These are phyloP conservation scores for Protomyctophum bolini DNA, from an alignment of 2,113 vertebrate genomes.

Conservation along the genomic window DNA sequence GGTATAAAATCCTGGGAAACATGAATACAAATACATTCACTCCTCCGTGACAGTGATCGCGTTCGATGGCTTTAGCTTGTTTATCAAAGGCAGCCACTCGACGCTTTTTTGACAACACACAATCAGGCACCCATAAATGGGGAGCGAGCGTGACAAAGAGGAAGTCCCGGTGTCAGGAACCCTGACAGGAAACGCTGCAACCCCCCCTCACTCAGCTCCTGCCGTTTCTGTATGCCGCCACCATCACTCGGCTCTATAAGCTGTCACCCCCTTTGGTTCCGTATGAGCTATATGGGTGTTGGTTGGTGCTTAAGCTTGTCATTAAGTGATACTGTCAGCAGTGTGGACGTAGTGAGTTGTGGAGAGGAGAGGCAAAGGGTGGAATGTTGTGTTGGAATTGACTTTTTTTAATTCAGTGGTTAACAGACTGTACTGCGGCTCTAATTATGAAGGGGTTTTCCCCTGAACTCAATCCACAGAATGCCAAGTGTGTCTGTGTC, in stretches of 20 bases:
- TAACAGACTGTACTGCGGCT: not conserved
- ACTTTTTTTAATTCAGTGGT: no score
- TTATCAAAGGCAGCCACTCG: not conserved
- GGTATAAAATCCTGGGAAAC: not conserved
- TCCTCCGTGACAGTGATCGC: not conserved
- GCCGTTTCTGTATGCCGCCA: conserved; percentile 6
- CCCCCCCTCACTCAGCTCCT: conserved; percentile 14
- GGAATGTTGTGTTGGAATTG: no score
- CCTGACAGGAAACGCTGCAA: conserved; percentile 7
- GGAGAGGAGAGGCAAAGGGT: no score
- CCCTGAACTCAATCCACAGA: conserved; percentile 34
- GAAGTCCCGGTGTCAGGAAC: conserved; percentile 13
- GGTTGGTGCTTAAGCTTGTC: conserved; percentile 38
- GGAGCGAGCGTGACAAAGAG: conserved; percentile 17
- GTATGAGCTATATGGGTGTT: conserved; percentile 1
- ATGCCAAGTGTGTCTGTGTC: conserved; percentile 2
- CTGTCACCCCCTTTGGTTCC: conserved; percentile 6
- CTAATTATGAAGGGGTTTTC: conserved; percentile 17
- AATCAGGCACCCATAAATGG: not conserved
- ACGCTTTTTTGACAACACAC: not conserved
- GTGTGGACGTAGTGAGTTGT: not conserved
- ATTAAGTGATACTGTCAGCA: conserved; percentile 20
- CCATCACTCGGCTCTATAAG: conserved; percentile 34
- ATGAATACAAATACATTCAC: conserved; percentile 18
- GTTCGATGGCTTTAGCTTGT: not conserved